Evolutionary conservation across 2,113 vertebrate species (phyloP).

Genomic region (Oryzias curvinotus): DNA sequence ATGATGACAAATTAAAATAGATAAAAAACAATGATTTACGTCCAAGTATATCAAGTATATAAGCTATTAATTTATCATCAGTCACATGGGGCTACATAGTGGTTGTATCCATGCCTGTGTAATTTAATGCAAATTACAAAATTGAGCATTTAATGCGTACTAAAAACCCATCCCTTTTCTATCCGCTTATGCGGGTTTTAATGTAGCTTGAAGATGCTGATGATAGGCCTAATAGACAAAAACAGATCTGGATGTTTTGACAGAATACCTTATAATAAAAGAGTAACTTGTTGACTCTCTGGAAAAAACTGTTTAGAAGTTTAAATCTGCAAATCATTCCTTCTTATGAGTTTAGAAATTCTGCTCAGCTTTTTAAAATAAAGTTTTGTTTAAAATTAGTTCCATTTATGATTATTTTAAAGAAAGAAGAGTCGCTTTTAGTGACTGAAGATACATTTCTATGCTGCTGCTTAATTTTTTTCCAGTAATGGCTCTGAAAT

Average conservation of each 20-base stretch:
- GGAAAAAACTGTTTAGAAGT: slow-evolving; percentile 18
- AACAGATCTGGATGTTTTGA: slow-evolving; percentile 63
- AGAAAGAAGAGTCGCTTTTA: too few relatives aligned
- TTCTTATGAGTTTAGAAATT: slow-evolving; percentile 19
- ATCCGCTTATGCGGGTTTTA: slow-evolving; percentile 54
- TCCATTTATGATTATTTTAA: too few relatives aligned
- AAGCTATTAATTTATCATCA: slow-evolving; percentile 60
- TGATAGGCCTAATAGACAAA: slow-evolving; percentile 63
- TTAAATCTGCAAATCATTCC: slow-evolving; percentile 32
- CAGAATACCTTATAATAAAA: slow-evolving; percentile 41
- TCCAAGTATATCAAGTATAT: slow-evolving; percentile 47
- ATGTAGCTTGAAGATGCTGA: slow-evolving; percentile 69
- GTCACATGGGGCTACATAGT: slow-evolving; percentile 42
- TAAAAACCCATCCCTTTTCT: slow-evolving; percentile 63
- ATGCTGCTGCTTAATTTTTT: slow-evolving; percentile 20
- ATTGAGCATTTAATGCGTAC: slow-evolving; percentile 69
- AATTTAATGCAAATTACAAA: slow-evolving; percentile 72
- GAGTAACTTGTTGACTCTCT: slow-evolving; percentile 28
- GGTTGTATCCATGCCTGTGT: slow-evolving; percentile 49
- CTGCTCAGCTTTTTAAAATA: slow-evolving; percentile 12
- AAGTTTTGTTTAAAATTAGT: background rate
- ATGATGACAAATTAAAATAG: slow-evolving; percentile 62
- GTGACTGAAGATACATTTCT: too few relatives aligned
- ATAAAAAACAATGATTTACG: slow-evolving; percentile 57
- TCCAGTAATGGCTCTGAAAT: slow-evolving; percentile 11